These are phyloP conservation scores for Oryzias javanicus DNA, from an alignment of 2,113 vertebrate genomes.

Conservation along the genomic window DNA sequence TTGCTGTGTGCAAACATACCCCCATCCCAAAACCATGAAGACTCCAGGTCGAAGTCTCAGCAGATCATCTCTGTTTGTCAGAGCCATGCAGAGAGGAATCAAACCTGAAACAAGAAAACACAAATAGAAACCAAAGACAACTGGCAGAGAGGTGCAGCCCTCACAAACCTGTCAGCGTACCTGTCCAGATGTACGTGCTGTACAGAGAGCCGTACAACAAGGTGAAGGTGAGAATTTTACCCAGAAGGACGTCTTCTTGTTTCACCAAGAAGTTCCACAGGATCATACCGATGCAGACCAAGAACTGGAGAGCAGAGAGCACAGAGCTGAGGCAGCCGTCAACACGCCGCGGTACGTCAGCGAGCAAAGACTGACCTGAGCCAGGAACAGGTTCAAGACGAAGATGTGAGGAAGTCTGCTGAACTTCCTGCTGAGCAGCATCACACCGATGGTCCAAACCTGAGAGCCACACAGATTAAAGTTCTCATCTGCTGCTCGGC, in stretches of 20 bases:
- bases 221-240: constrained; percentile 88
- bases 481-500: too few species aligned
- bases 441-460: constrained; percentile 92
- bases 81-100: constrained; percentile 87
- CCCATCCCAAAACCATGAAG: constrained; percentile 91
- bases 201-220: constrained; percentile 93
- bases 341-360: neutral
- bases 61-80: constrained; percentile 86
- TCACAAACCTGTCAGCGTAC: constrained; percentile 59
- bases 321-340: neutral
- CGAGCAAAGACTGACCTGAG: constrained; percentile 81
- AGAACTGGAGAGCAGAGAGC: constrained; percentile 72
- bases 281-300: constrained; percentile 92
- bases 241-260: constrained; percentile 81
- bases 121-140: constrained; percentile 1
- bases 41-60: constrained; percentile 84
- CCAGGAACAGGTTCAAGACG: constrained; percentile 89
- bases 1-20: constrained; percentile 70
- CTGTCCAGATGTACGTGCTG: constrained; percentile 95
- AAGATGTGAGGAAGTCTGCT: constrained; percentile 93
- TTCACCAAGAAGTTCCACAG: constrained; percentile 89
- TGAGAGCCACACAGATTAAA: constrained; percentile 41
- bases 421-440: constrained; percentile 92
- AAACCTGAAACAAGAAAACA: constrained; percentile 77
- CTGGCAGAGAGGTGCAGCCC: fast-evolving